Base-by-base conservation (phyloP, 1,140 invertebrate species). In the Leptopilina clavipes region DNA sequence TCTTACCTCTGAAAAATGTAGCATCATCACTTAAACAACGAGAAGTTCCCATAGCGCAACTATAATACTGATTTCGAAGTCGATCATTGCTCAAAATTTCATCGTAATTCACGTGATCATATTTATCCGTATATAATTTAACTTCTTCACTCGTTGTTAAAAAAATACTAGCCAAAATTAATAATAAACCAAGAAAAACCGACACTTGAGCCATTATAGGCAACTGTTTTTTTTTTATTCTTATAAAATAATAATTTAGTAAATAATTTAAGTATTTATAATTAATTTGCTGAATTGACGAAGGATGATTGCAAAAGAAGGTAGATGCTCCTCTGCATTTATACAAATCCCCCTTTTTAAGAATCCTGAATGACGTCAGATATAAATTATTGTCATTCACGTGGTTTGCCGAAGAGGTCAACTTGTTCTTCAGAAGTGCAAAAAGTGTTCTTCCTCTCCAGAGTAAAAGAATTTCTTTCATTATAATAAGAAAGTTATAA, bases 1-100 rank as follows among this genome's bases (percentile, higher is more conserved):
- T 54, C 59, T 59, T 79, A 83, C 83, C 75, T 83, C 76, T 82
- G 14, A 83, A 79, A 44, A 83, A 84, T 18, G 72, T 72, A 1
- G 81, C 81, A 19, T 84, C 83, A 2, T 76, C 65, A 7, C 80
- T 79, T 14, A 80, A 1, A 73, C 89, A 90, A 10, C 84, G 77
- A 17, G 80, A 83, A 48, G 77, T 78, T 0, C 82, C 88, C 75
- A 88, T 72, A 18, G 87, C 79, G 52, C 89, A 90, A 44, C 86
- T 85, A 71, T 86, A 83, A 54, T 84, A 84, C n/a, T 80, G 79
- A 19, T 75, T 72, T 22, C 79, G 56, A 1, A 81, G 52, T 6
- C 79, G 70, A 10, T 76, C 25, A 44, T 81, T 80, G 0, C 1
- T 8, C 3, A 84, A 56, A 45, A 80, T 78, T 11, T 10, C 72